Evolutionary conservation across 2,113 vertebrate genomes (phyloP), one percentile per base, ranked within the genome.

Genomic region (Mastomys coucha): DNA sequence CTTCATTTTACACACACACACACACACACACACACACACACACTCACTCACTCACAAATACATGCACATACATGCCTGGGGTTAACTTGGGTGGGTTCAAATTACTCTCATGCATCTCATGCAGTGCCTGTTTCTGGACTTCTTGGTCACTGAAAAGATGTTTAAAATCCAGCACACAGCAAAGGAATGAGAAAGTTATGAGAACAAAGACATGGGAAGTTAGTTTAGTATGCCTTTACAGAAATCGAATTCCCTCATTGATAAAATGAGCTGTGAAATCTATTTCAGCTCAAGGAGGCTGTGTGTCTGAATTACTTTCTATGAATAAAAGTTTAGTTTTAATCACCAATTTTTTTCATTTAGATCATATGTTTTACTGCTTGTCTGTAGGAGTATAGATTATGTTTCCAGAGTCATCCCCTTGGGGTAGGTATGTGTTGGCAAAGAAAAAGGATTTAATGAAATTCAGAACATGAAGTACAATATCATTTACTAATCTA

Each of bases 191-290:
- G 69, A 12, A 94, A 91, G 14, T 16, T 91, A 92, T 28, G 36
- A 85, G 53, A 89, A 91, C 82, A 49, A 92, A 81, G 42, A 78
- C 93, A 90, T 86, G 22, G 28, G 8, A 76, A 85, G 10, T 45
- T 69, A 82, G 13, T 78, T 77, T 69, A 60, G n/a, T 60, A 31
- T 91, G 72, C 77, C 33, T 84, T 82, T 42, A 20, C 67, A 90
- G 31, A 93, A 58, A 20, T 75, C 82, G 82, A 91, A 92, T 91
- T 96, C 42, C 70, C 31, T 96, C n/a, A 53, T 97, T 93, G 82
- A 92, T 78, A 88, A 96, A 96, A 93, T 87, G 88, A 93, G 28
- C 42, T 20, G 0, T n/a, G 76, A 95, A 80, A 81, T 31, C 19
- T 17, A 33, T 96, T 92, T 91, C 2, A 39, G n/a, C 9, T 91